Percentiles rank a stretch among this genome's conserved stretches.
phyloP scores from a whole-genome alignment of 2,113 vertebrate species.

The Perognathus longimembris region DNA sequence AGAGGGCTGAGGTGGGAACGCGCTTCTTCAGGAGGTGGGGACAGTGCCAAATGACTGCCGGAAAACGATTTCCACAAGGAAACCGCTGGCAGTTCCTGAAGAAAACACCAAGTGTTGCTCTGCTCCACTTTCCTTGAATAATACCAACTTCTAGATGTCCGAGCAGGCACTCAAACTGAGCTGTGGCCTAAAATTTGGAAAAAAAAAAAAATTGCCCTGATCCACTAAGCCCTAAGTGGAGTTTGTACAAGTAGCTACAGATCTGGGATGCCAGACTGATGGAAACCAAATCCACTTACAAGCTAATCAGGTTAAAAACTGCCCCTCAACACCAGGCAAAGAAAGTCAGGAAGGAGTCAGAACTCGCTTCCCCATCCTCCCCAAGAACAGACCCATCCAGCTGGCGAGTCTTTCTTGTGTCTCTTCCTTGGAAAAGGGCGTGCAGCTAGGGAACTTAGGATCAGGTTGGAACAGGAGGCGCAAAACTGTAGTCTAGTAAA shows the following conservation, averaged over 20 bases:
- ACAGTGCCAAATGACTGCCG: neutral
- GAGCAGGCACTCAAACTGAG: neutral
- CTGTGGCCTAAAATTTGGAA: conserved; percentile 34
- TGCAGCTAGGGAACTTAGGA: neutral
- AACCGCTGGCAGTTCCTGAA: conserved; percentile 49
- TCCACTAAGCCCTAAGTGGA: neutral
- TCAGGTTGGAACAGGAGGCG: neutral
- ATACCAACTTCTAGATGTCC: neutral
- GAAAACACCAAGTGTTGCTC: neutral
- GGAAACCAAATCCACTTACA: neutral
- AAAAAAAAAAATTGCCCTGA: neutral
- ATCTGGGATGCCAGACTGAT: neutral
- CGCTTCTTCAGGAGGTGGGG: neutral
- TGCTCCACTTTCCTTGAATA: conserved; percentile 11
- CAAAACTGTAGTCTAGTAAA: neutral
- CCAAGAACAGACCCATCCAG: no score
- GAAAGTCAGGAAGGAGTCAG: neutral
- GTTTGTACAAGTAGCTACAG: neutral
- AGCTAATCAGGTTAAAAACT: neutral
- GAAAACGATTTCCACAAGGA: conserved; percentile 22
- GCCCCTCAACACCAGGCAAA: neutral
- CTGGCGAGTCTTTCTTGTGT: neutral
- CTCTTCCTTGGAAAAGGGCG: neutral
- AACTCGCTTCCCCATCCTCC: neutral
- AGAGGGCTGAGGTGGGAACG: conserved; percentile 41